phyloP scores from a whole-genome alignment of 2,888 invertebrate genomes.

The Macaria liturata region DNA sequence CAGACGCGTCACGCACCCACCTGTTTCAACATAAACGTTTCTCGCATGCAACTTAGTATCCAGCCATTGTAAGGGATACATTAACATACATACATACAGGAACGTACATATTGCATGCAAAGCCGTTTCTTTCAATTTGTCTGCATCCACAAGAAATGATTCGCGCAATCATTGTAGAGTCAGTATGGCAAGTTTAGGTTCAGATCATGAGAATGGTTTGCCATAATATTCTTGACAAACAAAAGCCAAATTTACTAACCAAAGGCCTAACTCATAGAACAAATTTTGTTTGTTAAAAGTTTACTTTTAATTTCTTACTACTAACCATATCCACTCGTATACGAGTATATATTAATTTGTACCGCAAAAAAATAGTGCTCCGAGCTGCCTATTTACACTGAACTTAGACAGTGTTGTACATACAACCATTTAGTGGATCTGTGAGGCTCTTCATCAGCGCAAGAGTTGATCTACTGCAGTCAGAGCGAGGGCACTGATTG shows the following conservation, averaged over 20 bases:
- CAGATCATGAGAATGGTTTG: too few species aligned
- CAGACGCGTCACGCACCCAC: slow-evolving; percentile 2
- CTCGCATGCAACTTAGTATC: slow-evolving; percentile 15
- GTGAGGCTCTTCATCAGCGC: not conserved
- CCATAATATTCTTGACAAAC: too few species aligned
- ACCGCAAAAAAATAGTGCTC: too few species aligned
- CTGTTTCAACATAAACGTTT: slow-evolving; percentile 12
- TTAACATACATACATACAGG: slow-evolving; percentile 8
- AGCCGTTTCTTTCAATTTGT: slow-evolving; percentile 20
- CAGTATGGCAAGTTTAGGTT: slow-evolving; percentile 8
- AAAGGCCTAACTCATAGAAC: too few species aligned
- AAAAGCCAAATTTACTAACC: too few species aligned
- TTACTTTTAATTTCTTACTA: too few species aligned
- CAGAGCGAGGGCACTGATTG: slow-evolving; percentile 1
- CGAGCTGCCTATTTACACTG: too few species aligned
- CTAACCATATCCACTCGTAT: too few species aligned
- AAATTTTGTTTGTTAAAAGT: too few species aligned
- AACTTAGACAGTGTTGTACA: too few species aligned
- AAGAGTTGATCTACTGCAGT: not conserved
- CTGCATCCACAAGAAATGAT: slow-evolving; percentile 11
- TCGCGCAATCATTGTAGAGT: not conserved
- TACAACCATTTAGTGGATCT: not conserved
- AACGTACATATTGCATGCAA: slow-evolving; percentile 8
- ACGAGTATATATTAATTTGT: too few species aligned
- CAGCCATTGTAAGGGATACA: slow-evolving; percentile 13